Base-by-base conservation (phyloP, 2,113 vertebrate genomes). In the Microcebus tavaratra region DNA sequence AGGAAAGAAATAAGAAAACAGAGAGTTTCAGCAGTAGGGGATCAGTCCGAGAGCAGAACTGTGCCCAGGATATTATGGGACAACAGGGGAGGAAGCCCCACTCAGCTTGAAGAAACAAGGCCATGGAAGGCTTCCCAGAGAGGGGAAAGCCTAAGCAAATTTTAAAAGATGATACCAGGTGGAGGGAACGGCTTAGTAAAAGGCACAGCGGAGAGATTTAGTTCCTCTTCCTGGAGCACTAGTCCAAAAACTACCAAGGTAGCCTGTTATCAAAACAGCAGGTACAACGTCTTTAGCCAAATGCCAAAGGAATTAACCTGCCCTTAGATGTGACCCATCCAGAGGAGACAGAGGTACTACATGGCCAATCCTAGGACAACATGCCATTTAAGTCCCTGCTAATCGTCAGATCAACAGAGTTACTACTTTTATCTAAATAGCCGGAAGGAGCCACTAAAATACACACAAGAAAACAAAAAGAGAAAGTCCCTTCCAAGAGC, bases 391-490 rank as follows among this genome's bases (percentile, higher is more conserved):
- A 25, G 90, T 82, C 93, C 39, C 79, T 84, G 96, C 67, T 90
- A 97, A 59, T 85, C 65, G 34, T 27, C 17, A 3, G 85, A 45
- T 96, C 86, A 55, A 92, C 29, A 92, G 93, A 95, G 70, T 63
- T 95, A 89, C 81, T 88, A 85, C 85, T 86, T 95, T 96, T 91
- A 97, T 83, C 76, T 20, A 72, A 79, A 73, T 39, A 85, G 34
- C 39, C 48, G 14, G 53, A 88, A 84, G 36, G 90, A 78, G 83
- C 76, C 0, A 48, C 94, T 95, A 96, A 97, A 97, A 87, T 34
- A 90, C 25, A 81, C 57, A 0, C 0, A 34, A 45, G 75, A 83
- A 86, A 90, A 92, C 21, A 61, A 78, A 67, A 65, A 63, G 50
- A 59, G 61, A 85, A 88, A 96, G 39, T 59, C 27, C 21, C 91